These are phyloP conservation scores for Hemithea aestivaria DNA, from an alignment of 2,888 invertebrate species.

Conservation along the genomic window DNA sequence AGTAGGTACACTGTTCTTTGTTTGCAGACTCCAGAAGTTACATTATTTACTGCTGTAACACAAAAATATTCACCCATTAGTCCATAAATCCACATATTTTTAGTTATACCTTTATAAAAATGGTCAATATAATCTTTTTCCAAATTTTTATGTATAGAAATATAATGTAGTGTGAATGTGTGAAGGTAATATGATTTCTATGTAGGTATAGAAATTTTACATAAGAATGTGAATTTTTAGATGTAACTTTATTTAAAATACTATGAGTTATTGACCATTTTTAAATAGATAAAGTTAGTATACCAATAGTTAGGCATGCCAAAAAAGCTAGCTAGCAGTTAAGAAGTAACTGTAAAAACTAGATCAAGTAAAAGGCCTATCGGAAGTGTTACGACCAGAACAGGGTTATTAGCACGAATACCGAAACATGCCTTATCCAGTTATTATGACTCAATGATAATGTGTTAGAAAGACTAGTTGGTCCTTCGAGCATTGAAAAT, in stretches of 20 bases:
- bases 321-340: conserved; percentile 29
- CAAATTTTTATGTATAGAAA: too few species aligned
- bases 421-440: conserved; percentile 3
- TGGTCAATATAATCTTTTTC: too few species aligned
- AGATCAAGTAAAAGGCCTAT: background rate
- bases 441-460: conserved; percentile 8
- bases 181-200: too few species aligned
- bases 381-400: background rate
- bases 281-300: conserved; percentile 8
- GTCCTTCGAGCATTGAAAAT: too few species aligned
- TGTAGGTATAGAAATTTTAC: too few species aligned
- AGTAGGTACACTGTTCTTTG: conserved; percentile 43
- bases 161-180: too few species aligned
- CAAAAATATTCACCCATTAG: conserved; percentile 3
- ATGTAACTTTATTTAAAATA: background rate
- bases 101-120: conserved; percentile 2
- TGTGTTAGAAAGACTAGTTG: too few species aligned
- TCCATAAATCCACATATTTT: background rate
- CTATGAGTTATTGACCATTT: conserved; percentile 11
- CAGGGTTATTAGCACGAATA: too few species aligned
- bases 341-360: conserved; percentile 6
- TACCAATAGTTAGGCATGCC: conserved; percentile 13
- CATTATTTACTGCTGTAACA: conserved; percentile 42
- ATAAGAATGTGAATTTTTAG: too few species aligned
- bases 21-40: conserved; percentile 27